A percentile compares a stretch with the other conserved stretches of the same genome.
Conservation (phyloP, 2,888 invertebrate genomes). For the Acholoe squamosa region DNA sequence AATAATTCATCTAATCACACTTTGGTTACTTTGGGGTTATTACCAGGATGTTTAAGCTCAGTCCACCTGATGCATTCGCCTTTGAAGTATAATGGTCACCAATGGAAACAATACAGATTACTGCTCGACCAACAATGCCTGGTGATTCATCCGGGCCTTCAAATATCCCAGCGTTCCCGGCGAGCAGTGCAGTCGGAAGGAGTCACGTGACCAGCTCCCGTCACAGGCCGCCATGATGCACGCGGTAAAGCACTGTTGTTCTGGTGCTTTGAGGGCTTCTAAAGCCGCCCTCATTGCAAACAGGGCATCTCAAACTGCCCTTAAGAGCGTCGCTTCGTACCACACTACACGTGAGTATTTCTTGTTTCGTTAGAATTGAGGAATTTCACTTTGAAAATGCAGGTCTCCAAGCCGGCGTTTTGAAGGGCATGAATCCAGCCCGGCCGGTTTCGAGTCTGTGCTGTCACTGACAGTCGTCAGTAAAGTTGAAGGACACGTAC, state of each 20-base stretch:
- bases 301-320: constrained; percentile 84
- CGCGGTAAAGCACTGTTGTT: constrained; percentile 86
- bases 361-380: background rate
- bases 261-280: constrained; percentile 86
- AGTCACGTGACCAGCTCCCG: constrained; percentile 66
- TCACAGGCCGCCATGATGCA: constrained; percentile 85
- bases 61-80: too few relatives aligned
- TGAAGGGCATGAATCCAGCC: constrained; percentile 35
- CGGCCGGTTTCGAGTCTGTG: background rate
- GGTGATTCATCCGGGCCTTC: constrained; percentile 44
- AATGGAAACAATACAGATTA: background rate
- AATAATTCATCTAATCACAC: too few relatives aligned
- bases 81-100: background rate
- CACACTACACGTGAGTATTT: constrained; percentile 85
- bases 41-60: too few relatives aligned
- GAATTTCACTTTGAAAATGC: background rate
- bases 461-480: background rate
- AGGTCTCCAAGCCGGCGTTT: constrained; percentile 28
- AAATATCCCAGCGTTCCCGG: constrained; percentile 39
- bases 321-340: constrained; percentile 82
- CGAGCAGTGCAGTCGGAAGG: background rate
- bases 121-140: constrained; percentile 9
- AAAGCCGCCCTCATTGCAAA: constrained; percentile 84
- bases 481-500: constrained; percentile 14
- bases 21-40: too few relatives aligned